A percentile compares a stretch with the other conserved stretches of the same genome.
These are phyloP conservation scores for Cylindroiulus punctatus DNA, from an alignment of 2,888 invertebrate species.

Conservation along the genomic window DNA sequence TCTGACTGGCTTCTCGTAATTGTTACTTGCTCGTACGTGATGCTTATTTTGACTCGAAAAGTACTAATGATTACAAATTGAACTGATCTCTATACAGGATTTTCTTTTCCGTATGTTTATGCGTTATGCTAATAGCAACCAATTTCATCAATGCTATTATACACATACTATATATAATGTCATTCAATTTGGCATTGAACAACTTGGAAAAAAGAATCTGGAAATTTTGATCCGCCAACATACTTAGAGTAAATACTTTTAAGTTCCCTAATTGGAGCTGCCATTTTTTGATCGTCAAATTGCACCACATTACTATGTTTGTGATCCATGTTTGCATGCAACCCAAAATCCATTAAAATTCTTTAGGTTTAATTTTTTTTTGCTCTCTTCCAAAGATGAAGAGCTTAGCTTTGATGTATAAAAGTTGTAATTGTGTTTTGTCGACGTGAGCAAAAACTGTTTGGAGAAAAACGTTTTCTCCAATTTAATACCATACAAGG, in stretches of 20 bases:
- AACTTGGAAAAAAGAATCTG: too few relatives aligned
- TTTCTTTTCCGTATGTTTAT: too few relatives aligned
- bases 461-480: neutral
- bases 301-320: neutral
- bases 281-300: neutral
- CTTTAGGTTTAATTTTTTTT: neutral
- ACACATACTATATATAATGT: too few relatives aligned
- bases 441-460: neutral
- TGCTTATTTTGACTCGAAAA: neutral
- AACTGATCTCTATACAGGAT: neutral
- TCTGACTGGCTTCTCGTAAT: slow-evolving; percentile 11
- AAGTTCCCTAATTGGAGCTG: neutral
- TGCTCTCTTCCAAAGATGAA: neutral
- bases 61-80: slow-evolving; percentile 12
- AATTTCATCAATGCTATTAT: too few relatives aligned
- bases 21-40: neutral
- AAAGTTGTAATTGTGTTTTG: neutral
- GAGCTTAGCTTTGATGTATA: neutral
- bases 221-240: too few relatives aligned
- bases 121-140: too few relatives aligned
- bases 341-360: neutral
- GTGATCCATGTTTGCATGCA: neutral
- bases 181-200: too few relatives aligned
- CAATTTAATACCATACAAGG: too few relatives aligned
- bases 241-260: neutral